These are phyloP conservation scores for Bos javanicus DNA, from an alignment of 2,113 vertebrate species.

Conservation along the genomic window DNA sequence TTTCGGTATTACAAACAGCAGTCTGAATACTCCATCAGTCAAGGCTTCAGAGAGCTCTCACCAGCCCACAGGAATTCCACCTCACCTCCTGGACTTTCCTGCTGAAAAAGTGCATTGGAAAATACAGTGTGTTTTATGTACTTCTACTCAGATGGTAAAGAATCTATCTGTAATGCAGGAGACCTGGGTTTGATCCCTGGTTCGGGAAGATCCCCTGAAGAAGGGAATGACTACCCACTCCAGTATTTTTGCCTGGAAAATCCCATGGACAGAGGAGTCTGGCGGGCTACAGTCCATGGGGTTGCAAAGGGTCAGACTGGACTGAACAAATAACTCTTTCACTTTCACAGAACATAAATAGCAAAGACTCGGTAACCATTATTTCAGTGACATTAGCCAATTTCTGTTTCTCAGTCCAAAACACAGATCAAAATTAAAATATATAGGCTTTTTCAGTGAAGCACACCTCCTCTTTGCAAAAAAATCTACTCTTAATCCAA, in stretches of 20 bases:
- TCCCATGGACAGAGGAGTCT: not conserved
- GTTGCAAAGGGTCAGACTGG: not conserved
- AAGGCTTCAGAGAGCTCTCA: not conserved
- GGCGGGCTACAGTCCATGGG: not conserved
- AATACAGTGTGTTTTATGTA: not conserved
- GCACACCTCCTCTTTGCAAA: not conserved
- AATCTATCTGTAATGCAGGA: not conserved
- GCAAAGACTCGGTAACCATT: not conserved
- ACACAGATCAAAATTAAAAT: constrained; percentile 22
- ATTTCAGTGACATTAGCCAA: not conserved
- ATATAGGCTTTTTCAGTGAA: not conserved
- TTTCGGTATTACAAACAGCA: not conserved
- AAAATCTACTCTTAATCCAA: not conserved
- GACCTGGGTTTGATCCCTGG: not conserved
- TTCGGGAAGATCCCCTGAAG: not conserved
- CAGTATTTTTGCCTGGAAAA: not conserved
- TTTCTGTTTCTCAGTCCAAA: not conserved
- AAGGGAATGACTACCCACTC: not conserved
- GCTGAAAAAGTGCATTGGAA: not conserved
- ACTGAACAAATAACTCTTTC: not conserved
- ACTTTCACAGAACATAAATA: not conserved
- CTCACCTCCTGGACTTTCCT: constrained; percentile 8
- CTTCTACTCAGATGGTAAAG: not conserved
- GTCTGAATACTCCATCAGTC: not conserved
- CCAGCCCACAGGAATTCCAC: not conserved